A percentile compares a stretch with the other conserved stretches of the same genome.
phyloP scores from a whole-genome alignment of 2,797 vertebrate species.

The Cyclopterus lumpus region DNA sequence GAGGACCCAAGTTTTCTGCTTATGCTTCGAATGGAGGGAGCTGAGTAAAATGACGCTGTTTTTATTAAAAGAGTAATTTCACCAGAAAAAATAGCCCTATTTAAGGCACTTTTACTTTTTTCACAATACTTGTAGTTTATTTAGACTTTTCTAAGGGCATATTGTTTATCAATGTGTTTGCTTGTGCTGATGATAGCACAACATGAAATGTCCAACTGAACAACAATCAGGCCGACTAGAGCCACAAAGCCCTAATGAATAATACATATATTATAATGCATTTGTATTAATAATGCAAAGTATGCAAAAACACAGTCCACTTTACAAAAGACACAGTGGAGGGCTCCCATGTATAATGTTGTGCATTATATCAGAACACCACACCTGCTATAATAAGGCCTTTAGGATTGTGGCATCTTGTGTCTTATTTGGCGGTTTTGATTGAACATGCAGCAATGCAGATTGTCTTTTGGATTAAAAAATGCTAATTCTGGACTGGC shows the following conservation, averaged over 20 bases:
- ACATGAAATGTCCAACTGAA: background rate
- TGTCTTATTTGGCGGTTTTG: conserved; percentile 13
- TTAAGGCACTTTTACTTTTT: background rate
- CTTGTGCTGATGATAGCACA: background rate
- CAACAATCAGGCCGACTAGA: background rate
- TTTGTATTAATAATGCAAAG: background rate
- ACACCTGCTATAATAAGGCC: background rate
- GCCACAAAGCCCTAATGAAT: background rate
- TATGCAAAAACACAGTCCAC: background rate
- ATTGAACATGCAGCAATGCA: conserved; percentile 22
- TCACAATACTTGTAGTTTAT: background rate
- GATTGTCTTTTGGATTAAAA: background rate
- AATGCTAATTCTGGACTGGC: conserved; percentile 37
- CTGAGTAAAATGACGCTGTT: background rate
- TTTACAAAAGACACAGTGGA: background rate
- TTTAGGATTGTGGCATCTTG: background rate
- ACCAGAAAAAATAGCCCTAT: background rate
- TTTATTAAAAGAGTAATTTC: background rate
- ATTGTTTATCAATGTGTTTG: background rate
- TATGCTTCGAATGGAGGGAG: conserved; percentile 9
- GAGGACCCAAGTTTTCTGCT: background rate
- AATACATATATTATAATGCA: background rate
- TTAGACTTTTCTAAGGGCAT: background rate
- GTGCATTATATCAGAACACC: background rate
- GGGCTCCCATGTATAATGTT: background rate